Base-by-base conservation (phyloP, 2,888 invertebrate species). In the Tyria jacobaeae region DNA sequence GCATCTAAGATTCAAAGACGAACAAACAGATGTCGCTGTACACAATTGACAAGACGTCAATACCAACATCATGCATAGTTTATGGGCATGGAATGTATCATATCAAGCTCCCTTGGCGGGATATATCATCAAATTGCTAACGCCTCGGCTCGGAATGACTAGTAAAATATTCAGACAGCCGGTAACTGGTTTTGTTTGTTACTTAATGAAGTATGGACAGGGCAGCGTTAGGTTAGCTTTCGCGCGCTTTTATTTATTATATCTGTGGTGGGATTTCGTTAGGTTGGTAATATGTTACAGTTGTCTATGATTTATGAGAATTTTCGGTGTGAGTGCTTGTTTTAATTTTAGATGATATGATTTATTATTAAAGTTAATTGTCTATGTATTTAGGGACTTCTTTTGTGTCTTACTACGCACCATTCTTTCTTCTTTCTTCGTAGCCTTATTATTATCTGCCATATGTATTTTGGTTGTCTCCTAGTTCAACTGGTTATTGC, bases 141-240 rank as follows among this genome's bases (percentile, higher is more conserved):
- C 84, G 83, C 82, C 76, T 76, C 70, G 77, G 78, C 79, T 75
- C 85, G 87, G 81, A 87, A 92, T 92, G 83, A 88, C 76, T 81
- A 81, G 83, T 92, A 85, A 92, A 93, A 90, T 91, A 92, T 92
- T 92, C 91, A 92, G 80, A 31, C 61, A 71, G 72, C 76, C 82
- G 78, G 86, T 92, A 92, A 92, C 91, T 83, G 89, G 87, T 90
- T 92, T 92, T 91, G 92, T 92, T 90, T 76, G 63, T 64, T 59
- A 71, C 72, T 82, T 90, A 91, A 92, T 92, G 89, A 91, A 89
- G 85, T 84, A 88, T 86, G 85, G 84, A 70, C 73, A 62, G 85
- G 84, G 70, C 73, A 62, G 62, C 65, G 75, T 76, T 73, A 67
- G 75, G 70, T 74, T 70, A 65, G 73, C 66, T 73, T 80, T 76